A percentile compares a stretch with the other conserved stretches of the same genome.
Evolutionary conservation across 2,888 invertebrate genomes (phyloP).

Genomic region (Erebia aethiops): DNA sequence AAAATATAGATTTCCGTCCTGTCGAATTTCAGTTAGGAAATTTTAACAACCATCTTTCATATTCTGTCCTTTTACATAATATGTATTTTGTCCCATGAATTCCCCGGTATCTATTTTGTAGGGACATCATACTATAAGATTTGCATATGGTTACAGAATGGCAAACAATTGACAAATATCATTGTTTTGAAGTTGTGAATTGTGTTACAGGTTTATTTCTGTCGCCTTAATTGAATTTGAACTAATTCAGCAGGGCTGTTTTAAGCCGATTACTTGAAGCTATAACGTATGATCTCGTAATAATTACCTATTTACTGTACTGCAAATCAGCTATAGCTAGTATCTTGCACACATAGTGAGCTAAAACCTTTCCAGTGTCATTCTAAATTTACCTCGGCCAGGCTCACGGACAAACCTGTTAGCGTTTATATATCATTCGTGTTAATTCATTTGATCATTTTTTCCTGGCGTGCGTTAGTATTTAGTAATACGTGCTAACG

Average conservation of each 20-base stretch:
- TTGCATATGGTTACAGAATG: too few species aligned
- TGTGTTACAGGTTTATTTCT: neutral
- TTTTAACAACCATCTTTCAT: too few species aligned
- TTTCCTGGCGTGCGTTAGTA: conserved; percentile 25
- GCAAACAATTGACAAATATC: too few species aligned
- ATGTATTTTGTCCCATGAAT: too few species aligned
- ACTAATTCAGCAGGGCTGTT: conserved; percentile 6
- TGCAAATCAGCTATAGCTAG: conserved; percentile 7
- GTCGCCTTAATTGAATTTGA: conserved; percentile 4
- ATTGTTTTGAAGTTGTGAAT: neutral
- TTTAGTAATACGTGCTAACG: conserved; percentile 6
- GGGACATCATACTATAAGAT: too few species aligned
- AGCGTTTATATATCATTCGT: conserved; percentile 25
- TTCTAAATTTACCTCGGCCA: conserved; percentile 31
- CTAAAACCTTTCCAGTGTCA: conserved; percentile 30
- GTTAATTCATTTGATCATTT: conserved; percentile 30
- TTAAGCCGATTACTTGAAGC: conserved; percentile 12
- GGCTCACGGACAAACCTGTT: conserved; percentile 38
- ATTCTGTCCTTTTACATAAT: too few species aligned
- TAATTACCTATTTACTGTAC: conserved; percentile 19
- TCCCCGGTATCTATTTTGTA: too few species aligned
- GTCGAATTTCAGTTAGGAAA: too few species aligned
- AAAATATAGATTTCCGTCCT: too few species aligned
- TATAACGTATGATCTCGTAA: conserved; percentile 18
- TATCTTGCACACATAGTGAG: conserved; percentile 6